Evolutionary conservation across 1,140 invertebrate genomes (phyloP).

Genomic region (Drosophila melanica): DNA sequence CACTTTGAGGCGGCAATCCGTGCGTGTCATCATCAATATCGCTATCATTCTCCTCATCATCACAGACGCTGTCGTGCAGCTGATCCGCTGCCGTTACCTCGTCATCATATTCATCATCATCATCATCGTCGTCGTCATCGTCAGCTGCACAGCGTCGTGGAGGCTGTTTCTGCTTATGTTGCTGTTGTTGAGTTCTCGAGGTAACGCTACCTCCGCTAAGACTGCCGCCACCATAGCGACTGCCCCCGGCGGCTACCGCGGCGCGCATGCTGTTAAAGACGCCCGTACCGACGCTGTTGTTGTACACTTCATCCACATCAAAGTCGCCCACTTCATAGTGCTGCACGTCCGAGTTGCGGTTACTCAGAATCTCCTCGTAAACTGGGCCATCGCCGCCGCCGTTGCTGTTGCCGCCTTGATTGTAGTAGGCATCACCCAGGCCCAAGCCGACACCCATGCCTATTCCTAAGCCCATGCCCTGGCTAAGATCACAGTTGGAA

Average conservation of each 20-base stretch:
- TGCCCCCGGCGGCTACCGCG: slow-evolving; percentile 63
- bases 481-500: slow-evolving; percentile 83
- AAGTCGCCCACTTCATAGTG: slow-evolving; percentile 87
- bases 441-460: slow-evolving; percentile 57
- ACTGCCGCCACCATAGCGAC: slow-evolving; percentile 77
- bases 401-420: slow-evolving; percentile 59
- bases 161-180: slow-evolving; percentile 48
- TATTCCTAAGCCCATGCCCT: slow-evolving; percentile 58
- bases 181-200: slow-evolving; percentile 62
- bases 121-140: slow-evolving; percentile 89
- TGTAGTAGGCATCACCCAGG: slow-evolving; percentile 71
- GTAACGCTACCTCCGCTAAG: slow-evolving; percentile 69
- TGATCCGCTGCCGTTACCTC: slow-evolving; percentile 67
- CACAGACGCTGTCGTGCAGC: slow-evolving; percentile 72
- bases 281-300: slow-evolving; percentile 71
- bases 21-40: slow-evolving; percentile 73
- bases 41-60: slow-evolving; percentile 76
- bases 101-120: slow-evolving; percentile 85
- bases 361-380: slow-evolving; percentile 91
- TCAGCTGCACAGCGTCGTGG: slow-evolving; percentile 73
- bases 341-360: slow-evolving; percentile 89
- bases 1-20: slow-evolving; percentile 77
- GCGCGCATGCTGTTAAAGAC: slow-evolving; percentile 73
- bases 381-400: slow-evolving; percentile 88
- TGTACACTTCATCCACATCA: slow-evolving; percentile 79